Percentiles rank a stretch among this genome's conserved stretches.
phyloP scores from a whole-genome alignment of 2,113 vertebrate genomes.

The Gnathonemus echidnorhynchus region DNA sequence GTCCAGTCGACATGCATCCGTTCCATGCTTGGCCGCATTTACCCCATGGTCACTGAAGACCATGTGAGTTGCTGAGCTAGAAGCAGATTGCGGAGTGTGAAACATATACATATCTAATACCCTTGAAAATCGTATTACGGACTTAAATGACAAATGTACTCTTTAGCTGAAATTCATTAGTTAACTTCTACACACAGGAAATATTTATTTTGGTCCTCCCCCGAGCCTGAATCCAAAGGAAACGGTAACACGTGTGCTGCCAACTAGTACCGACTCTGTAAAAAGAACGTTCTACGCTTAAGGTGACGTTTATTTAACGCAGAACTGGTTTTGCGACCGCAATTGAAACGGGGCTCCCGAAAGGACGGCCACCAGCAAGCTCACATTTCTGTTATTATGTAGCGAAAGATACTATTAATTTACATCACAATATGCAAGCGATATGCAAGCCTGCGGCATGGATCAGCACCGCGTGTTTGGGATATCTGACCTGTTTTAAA shows the following conservation, averaged over 20 bases:
- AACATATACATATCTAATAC: not conserved
- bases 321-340: not conserved
- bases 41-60: not conserved
- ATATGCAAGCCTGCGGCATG: not conserved
- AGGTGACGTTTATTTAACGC: not conserved
- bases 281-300: not conserved
- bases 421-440: not conserved
- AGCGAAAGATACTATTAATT: not conserved
- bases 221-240: not conserved
- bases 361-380: not conserved
- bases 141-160: not conserved
- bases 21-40: not conserved
- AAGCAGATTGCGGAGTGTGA: not conserved
- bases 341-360: not conserved
- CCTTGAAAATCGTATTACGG: not conserved
- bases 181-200: not conserved
- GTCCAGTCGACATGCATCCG: not conserved
- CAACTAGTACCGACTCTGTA: not conserved
- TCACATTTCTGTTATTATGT: not conserved
- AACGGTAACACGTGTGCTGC: not conserved
- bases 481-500: constrained; percentile 81
- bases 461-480: not conserved
- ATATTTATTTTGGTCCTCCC: not conserved
- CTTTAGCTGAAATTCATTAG: not conserved
- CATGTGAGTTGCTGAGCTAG: not conserved